A percentile compares a stretch with the other conserved stretches of the same genome.
Evolutionary conservation across 2,113 vertebrate species (phyloP).

Genomic region (Coturnix japonica): DNA sequence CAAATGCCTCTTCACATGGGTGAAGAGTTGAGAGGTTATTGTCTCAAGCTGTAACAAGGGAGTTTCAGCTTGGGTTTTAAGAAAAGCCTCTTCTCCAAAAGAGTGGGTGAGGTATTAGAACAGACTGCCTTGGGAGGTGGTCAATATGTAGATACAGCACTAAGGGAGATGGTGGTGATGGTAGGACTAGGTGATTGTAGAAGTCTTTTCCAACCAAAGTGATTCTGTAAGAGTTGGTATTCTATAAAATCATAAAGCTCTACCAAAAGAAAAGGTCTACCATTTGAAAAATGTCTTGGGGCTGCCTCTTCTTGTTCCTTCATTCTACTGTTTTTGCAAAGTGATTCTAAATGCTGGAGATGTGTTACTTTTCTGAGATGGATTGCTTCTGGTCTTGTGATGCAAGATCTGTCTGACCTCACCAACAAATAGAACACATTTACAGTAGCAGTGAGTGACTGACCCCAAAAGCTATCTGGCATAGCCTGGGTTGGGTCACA

Average conservation of each 20-base stretch:
- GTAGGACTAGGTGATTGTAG: no score
- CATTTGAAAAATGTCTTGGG: neutral
- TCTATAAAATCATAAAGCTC: neutral
- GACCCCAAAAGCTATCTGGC: neutral
- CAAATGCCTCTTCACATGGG: no score
- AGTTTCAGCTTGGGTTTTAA: no score
- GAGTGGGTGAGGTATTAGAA: no score
- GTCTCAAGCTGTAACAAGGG: no score
- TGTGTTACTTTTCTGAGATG: neutral
- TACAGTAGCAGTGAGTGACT: neutral
- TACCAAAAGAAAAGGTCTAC: neutral
- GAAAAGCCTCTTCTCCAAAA: no score
- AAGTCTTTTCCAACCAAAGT: no score
- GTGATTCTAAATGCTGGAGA: slow-evolving; percentile 37
- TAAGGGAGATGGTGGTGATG: no score
- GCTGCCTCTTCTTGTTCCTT: neutral
- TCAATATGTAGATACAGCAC: no score
- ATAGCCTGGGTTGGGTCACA: neutral
- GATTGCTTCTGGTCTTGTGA: slow-evolving; percentile 20
- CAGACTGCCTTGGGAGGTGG: no score
- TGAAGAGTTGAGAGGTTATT: no score
- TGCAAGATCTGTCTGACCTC: neutral
- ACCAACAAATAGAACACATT: neutral
- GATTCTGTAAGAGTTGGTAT: neutral
- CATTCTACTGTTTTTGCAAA: slow-evolving; percentile 20